These are phyloP conservation scores for Calliphora vicina DNA, from an alignment of 1,140 invertebrate genomes.

Conservation along the genomic window DNA sequence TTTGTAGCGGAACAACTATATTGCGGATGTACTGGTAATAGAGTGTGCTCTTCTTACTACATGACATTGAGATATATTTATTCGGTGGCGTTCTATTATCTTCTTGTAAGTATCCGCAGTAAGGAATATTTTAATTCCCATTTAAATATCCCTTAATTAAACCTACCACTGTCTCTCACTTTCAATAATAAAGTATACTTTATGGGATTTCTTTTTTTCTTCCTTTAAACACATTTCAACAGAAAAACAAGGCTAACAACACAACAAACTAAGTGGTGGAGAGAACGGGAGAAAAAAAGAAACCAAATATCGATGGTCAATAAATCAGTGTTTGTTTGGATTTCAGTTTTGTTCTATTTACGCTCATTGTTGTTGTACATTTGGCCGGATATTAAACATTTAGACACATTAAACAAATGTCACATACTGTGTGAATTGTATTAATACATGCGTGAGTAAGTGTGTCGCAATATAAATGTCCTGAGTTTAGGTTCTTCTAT, in stretches of 20 bases:
- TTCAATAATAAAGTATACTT: too few relatives aligned
- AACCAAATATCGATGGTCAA: neutral
- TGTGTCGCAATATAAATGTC: neutral
- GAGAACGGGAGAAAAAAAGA: neutral
- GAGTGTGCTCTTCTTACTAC: too few relatives aligned
- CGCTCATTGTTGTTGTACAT: neutral
- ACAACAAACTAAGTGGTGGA: neutral
- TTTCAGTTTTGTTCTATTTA: neutral
- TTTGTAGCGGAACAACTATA: too few relatives aligned
- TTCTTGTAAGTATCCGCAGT: too few relatives aligned
- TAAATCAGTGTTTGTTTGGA: neutral
- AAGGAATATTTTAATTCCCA: too few relatives aligned
- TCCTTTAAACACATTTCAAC: too few relatives aligned
- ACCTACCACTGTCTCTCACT: too few relatives aligned
- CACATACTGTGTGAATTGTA: neutral
- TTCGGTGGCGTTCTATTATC: too few relatives aligned
- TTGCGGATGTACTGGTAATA: too few relatives aligned
- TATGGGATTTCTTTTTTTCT: too few relatives aligned
- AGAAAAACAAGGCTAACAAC: neutral
- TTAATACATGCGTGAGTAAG: neutral
- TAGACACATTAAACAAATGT: neutral
- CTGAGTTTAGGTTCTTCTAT: neutral
- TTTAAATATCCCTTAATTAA: too few relatives aligned
- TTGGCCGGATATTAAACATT: slow-evolving; percentile 4
- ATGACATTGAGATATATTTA: too few relatives aligned